phyloP scores from a whole-genome alignment of 1,140 invertebrate genomes.

The Drosophila pseudoobscura region DNA sequence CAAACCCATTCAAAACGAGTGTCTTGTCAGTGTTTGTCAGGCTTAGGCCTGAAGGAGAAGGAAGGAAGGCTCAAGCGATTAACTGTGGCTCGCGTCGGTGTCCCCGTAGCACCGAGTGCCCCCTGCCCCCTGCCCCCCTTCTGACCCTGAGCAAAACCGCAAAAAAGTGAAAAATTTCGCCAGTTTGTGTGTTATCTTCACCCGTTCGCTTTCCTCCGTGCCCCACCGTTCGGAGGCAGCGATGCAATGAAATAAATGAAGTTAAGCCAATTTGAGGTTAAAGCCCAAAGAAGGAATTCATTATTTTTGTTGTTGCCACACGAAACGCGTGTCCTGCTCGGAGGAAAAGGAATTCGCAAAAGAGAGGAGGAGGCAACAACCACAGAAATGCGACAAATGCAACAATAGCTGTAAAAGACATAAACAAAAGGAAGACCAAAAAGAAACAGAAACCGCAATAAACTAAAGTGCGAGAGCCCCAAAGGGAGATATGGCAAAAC shows the following conservation, averaged over 20 bases:
- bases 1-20: neutral
- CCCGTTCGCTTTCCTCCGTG: slow-evolving; percentile 16
- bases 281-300: slow-evolving; percentile 75
- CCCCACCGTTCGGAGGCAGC: slow-evolving; percentile 12
- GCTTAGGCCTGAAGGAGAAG: slow-evolving; percentile 17
- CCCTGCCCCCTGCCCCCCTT: neutral
- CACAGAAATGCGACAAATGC: slow-evolving; percentile 75
- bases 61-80: slow-evolving; percentile 19
- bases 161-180: slow-evolving; percentile 51
- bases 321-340: slow-evolving; percentile 58
- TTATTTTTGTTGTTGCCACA: slow-evolving; percentile 52
- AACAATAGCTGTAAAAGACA: slow-evolving; percentile 73
- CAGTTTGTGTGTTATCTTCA: slow-evolving; percentile 42
- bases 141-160: slow-evolving; percentile 22
- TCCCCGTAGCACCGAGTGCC: no score
- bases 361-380: neutral
- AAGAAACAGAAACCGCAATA: slow-evolving; percentile 56
- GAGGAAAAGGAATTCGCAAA: slow-evolving; percentile 55
- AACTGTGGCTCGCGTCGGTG: slow-evolving; percentile 38
- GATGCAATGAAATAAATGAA: slow-evolving; percentile 75
- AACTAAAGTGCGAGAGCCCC: slow-evolving; percentile 10
- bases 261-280: slow-evolving; percentile 80
- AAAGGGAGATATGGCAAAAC: neutral
- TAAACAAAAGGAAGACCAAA: slow-evolving; percentile 38
- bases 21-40: slow-evolving; percentile 36